Percentiles rank a stretch among this genome's conserved stretches.
These are phyloP conservation scores for Habroteleia sp. DNA, from an alignment of 2,888 invertebrate species.

Conservation along the genomic window DNA sequence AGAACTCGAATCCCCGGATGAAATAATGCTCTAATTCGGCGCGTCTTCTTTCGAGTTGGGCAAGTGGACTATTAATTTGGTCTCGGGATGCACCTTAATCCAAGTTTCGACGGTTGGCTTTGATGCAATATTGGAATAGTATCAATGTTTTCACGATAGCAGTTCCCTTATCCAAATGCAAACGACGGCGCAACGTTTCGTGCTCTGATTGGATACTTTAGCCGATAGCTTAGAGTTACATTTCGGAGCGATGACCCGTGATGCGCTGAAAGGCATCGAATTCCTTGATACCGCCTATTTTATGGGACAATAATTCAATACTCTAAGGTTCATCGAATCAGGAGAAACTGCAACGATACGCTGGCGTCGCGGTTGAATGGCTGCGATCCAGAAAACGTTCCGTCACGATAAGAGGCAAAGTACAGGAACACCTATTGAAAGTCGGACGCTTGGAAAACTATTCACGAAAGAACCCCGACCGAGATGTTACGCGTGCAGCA, in stretches of 20 bases:
- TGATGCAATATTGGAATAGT: slow-evolving; percentile 25
- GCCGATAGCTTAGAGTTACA: slow-evolving; percentile 44
- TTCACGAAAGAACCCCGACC: slow-evolving; percentile 40
- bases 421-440: slow-evolving; percentile 54
- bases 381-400: slow-evolving; percentile 33
- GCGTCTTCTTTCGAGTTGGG: slow-evolving; percentile 7
- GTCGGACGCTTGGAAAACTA: slow-evolving; percentile 55
- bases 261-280: slow-evolving; percentile 50
- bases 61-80: slow-evolving; percentile 25
- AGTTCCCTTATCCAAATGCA: slow-evolving; percentile 38
- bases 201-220: slow-evolving; percentile 39
- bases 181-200: slow-evolving; percentile 35
- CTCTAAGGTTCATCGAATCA: slow-evolving; percentile 53
- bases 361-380: slow-evolving; percentile 44
- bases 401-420: slow-evolving; percentile 54
- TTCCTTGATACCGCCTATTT: slow-evolving; percentile 55
- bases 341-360: slow-evolving; percentile 51
- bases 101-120: slow-evolving; percentile 30
- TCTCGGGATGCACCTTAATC: slow-evolving; percentile 25
- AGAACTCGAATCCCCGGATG: neutral
- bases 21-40: slow-evolving; percentile 36
- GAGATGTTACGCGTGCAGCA: slow-evolving; percentile 26
- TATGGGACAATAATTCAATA: slow-evolving; percentile 62
- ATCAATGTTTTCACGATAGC: slow-evolving; percentile 31
- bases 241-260: slow-evolving; percentile 55